Percentiles rank a stretch among this genome's conserved stretches.
Evolutionary conservation across 2,113 vertebrate species (phyloP).

Genomic region (Crotalus tigris): DNA sequence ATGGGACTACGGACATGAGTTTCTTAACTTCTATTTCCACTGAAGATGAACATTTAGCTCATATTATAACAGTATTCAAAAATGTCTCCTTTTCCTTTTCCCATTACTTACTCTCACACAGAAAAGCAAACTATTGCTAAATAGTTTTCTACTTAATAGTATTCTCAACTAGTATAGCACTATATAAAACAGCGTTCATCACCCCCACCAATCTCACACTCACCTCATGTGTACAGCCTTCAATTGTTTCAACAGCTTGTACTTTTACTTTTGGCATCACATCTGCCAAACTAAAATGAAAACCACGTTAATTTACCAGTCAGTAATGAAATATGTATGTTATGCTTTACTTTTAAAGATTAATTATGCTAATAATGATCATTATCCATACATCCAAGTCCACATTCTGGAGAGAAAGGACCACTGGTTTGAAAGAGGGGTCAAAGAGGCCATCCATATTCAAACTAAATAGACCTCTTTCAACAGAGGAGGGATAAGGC

Average conservation of each 20-base stretch:
- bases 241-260: constrained; percentile 89
- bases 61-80: neutral
- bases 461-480: neutral
- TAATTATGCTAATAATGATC: neutral
- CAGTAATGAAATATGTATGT: neutral
- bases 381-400: neutral
- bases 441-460: neutral
- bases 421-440: neutral
- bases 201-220: neutral
- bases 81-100: neutral
- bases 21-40: neutral
- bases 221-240: constrained; percentile 96
- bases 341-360: neutral
- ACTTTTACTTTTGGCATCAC: constrained; percentile 95
- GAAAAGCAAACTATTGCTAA: neutral
- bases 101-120: neutral
- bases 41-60: neutral
- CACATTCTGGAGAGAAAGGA: neutral
- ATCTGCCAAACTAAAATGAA: constrained; percentile 80
- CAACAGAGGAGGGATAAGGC: neutral
- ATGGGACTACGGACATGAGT: neutral
- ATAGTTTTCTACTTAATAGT: neutral
- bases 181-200: neutral
- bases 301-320: neutral
- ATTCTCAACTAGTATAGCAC: neutral